Conservation (phyloP, 2,888 invertebrate species). For the Leucophenga montana region DNA sequence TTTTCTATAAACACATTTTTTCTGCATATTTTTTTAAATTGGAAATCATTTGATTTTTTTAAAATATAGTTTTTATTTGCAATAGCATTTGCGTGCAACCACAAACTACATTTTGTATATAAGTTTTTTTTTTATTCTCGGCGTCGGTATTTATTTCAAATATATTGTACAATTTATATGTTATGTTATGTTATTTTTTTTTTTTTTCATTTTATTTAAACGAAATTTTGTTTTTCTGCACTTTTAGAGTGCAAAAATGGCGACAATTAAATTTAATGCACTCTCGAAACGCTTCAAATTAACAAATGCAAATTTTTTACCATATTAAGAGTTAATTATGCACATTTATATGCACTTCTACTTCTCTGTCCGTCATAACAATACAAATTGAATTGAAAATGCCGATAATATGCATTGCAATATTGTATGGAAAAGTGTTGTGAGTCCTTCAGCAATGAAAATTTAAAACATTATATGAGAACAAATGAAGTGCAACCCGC, state of each 20-base stretch:
- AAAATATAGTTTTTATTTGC: background rate
- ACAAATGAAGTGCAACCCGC: background rate
- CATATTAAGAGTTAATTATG: slow-evolving; percentile 49
- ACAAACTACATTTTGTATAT: background rate
- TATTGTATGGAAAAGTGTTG: background rate
- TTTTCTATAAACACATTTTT: too few relatives aligned
- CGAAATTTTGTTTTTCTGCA: background rate
- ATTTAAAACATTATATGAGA: slow-evolving; percentile 11
- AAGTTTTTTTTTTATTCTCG: background rate
- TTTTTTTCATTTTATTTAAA: background rate
- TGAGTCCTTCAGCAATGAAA: slow-evolving; percentile 1
- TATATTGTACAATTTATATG: background rate
- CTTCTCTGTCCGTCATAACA: background rate
- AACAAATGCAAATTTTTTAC: slow-evolving; percentile 55
- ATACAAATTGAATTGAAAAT: background rate
- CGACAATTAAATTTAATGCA: slow-evolving; percentile 65
- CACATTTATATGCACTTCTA: slow-evolving; percentile 44
- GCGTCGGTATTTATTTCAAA: too few relatives aligned
- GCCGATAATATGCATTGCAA: background rate
- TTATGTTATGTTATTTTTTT: too few relatives aligned
- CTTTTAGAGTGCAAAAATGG: slow-evolving; percentile 10
- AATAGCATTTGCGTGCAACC: slow-evolving; percentile 1
- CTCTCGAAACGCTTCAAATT: slow-evolving; percentile 56
- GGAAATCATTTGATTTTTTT: background rate
- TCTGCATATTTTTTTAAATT: too few relatives aligned